Evolutionary conservation across 1,140 invertebrate species (phyloP).

Genomic region (Lasioglossum baleicum): DNA sequence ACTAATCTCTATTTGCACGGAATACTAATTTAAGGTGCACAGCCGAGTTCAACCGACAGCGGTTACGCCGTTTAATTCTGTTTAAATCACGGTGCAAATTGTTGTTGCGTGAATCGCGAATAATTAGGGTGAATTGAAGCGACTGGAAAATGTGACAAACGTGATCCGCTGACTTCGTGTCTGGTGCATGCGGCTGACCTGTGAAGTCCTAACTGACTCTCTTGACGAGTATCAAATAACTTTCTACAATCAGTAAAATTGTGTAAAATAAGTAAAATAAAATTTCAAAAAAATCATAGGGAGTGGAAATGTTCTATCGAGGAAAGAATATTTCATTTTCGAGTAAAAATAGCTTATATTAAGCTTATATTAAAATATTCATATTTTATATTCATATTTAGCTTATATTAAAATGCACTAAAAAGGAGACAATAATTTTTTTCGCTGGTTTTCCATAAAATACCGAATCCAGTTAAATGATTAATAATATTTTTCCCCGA

Average conservation of each 20-base stretch:
- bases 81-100: not conserved
- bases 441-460: too few relatives aligned
- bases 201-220: not conserved
- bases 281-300: too few relatives aligned
- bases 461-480: too few relatives aligned
- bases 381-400: too few relatives aligned
- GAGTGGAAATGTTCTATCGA: too few relatives aligned
- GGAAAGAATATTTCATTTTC: too few relatives aligned
- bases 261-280: too few relatives aligned
- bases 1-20: conserved; percentile 18
- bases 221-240: not conserved
- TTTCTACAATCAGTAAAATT: not conserved
- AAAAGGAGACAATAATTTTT: too few relatives aligned
- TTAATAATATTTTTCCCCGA: too few relatives aligned
- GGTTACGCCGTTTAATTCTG: not conserved
- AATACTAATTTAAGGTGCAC: conserved; percentile 31
- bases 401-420: too few relatives aligned
- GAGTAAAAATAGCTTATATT: too few relatives aligned
- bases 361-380: too few relatives aligned
- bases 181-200: not conserved
- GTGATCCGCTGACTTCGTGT: not conserved
- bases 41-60: not conserved
- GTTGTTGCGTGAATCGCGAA: not conserved
- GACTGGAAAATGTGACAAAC: not conserved
- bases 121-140: not conserved